phyloP scores from a whole-genome alignment of 64 coral and sea anemone genomes.

The Anthopleura sola region DNA sequence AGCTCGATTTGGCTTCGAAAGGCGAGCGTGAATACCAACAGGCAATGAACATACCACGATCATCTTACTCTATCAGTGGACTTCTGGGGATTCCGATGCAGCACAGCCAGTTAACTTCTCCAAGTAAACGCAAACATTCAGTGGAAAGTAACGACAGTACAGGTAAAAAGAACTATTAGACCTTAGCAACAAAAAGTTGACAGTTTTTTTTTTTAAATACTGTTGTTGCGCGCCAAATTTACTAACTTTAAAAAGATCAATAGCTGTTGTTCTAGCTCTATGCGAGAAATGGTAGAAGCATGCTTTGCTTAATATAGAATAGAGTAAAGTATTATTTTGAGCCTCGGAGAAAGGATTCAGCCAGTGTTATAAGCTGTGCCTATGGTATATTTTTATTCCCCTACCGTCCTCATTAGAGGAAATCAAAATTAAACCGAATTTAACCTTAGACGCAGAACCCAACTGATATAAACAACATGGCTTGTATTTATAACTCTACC shows the following conservation, averaged over 20 bases:
- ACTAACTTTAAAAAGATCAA: not conserved
- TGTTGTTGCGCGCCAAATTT: slow-evolving; percentile 45
- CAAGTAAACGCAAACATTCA: slow-evolving; percentile 88
- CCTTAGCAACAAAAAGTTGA: slow-evolving; percentile 8
- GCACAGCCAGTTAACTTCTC: slow-evolving; percentile 32
- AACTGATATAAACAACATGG: not conserved
- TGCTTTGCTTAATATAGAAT: not conserved
- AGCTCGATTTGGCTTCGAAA: slow-evolving; percentile 41
- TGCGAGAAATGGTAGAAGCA: not conserved
- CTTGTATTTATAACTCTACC: not conserved
- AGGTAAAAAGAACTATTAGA: slow-evolving; percentile 60
- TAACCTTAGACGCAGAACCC: too few species aligned
- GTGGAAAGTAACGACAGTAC: slow-evolving; percentile 96
- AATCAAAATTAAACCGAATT: not conserved
- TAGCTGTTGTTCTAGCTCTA: not conserved
- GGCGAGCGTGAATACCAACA: slow-evolving; percentile 50
- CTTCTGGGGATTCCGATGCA: slow-evolving; percentile 85
- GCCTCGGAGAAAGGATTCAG: not conserved
- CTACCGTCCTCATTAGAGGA: not conserved
- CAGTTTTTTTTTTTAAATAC: not conserved
- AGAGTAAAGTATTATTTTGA: not conserved
- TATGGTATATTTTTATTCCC: not conserved
- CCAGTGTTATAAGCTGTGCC: not conserved
- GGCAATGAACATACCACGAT: slow-evolving; percentile 49
- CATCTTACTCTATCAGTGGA: slow-evolving; percentile 96